Evolutionary conservation across 2,888 invertebrate species (phyloP).

Genomic region (Lathronympha strigana): DNA sequence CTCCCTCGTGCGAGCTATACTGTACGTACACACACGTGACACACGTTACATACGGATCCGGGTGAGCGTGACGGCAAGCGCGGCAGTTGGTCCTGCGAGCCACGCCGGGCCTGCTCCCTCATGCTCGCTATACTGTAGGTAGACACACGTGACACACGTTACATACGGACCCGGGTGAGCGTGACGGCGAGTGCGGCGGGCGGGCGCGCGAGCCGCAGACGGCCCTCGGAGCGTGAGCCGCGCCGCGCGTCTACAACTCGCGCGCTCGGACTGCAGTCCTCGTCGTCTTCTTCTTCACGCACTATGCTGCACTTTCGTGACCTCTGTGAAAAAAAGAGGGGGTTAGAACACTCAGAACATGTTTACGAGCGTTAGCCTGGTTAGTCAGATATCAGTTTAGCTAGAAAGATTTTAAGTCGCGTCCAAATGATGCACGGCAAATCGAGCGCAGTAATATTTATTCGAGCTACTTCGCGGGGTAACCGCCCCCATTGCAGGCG

Average conservation of each 20-base stretch:
- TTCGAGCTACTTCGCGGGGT: too few species aligned
- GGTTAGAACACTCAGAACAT: neutral
- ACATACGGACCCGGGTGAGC: slow-evolving; percentile 69
- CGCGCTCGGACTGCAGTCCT: slow-evolving; percentile 86
- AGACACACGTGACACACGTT: neutral
- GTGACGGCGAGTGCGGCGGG: slow-evolving; percentile 85
- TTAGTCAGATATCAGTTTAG: too few species aligned
- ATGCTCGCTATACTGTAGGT: neutral
- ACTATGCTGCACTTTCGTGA: slow-evolving; percentile 96
- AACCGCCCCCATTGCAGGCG: too few species aligned
- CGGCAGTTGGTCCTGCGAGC: too few species aligned
- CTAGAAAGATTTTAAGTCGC: too few species aligned
- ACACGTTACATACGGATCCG: slow-evolving; percentile 55
- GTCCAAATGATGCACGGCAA: too few species aligned
- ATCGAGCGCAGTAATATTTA: too few species aligned
- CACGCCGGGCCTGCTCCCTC: slow-evolving; percentile 69
- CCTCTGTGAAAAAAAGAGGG: slow-evolving; percentile 71
- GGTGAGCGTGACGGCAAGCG: slow-evolving; percentile 85
- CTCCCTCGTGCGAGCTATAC: neutral
- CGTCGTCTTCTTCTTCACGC: slow-evolving; percentile 96
- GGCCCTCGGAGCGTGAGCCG: slow-evolving; percentile 92
- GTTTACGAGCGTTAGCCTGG: too few species aligned
- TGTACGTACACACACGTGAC: neutral
- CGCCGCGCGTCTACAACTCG: slow-evolving; percentile 83
- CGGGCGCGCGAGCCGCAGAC: slow-evolving; percentile 87